Evolutionary conservation across 2,888 invertebrate species (phyloP).

Genomic region (Rhyacophila evoluta): DNA sequence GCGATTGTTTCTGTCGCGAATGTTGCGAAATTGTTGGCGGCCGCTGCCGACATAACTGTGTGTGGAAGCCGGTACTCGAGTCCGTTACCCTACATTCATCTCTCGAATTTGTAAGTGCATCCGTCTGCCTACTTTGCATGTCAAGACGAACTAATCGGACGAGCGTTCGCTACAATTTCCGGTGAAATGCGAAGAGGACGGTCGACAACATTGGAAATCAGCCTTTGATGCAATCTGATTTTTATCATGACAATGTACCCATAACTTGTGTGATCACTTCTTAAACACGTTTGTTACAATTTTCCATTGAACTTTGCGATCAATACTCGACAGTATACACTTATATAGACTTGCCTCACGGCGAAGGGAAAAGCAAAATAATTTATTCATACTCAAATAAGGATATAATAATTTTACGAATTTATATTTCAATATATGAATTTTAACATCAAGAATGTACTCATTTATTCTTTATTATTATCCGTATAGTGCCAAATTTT

Average conservation of each 20-base stretch:
- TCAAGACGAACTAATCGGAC: not conserved
- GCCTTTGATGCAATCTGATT: not conserved
- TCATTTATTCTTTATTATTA: too few relatives aligned
- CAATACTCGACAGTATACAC: too few relatives aligned
- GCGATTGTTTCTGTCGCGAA: constrained; percentile 17
- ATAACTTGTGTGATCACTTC: too few relatives aligned
- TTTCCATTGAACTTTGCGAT: too few relatives aligned
- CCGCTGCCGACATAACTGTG: constrained; percentile 14
- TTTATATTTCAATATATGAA: too few relatives aligned
- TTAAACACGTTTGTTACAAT: too few relatives aligned
- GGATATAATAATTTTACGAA: too few relatives aligned
- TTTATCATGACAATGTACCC: not conserved
- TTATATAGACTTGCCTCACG: too few relatives aligned
- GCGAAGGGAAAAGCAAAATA: too few relatives aligned
- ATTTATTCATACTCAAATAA: too few relatives aligned
- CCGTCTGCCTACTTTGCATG: not conserved
- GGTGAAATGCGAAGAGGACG: not conserved
- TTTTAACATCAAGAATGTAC: too few relatives aligned
- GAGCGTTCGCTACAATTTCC: not conserved
- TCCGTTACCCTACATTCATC: constrained; percentile 18
- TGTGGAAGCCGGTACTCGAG: not conserved
- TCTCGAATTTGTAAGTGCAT: constrained; percentile 10
- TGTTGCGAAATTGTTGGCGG: constrained; percentile 19
- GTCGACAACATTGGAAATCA: not conserved
- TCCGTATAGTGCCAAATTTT: too few relatives aligned